Base-by-base conservation (phyloP, 2,113 vertebrate genomes). In the Typhlomys cinereus region DNA sequence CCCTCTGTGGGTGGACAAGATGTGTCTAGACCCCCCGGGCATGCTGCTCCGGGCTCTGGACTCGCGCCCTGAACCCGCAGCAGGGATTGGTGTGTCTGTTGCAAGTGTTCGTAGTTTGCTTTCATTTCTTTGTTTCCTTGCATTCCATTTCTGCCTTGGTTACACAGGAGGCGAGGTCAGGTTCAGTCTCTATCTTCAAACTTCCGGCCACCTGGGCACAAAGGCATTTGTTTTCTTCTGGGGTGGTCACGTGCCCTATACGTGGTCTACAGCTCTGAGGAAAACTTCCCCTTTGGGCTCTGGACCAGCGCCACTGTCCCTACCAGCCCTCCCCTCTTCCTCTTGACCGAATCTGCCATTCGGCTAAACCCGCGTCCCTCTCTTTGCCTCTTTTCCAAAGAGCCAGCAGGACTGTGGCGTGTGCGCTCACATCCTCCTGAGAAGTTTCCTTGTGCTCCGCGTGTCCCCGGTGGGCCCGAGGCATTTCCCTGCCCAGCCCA, bases 91-190 rank as follows among this genome's bases (percentile, higher is more conserved):
- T 90, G 78, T 59, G 66, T 57, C 89, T 90, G 34, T 94, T 88
- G 54, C 41, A 70, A 52, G 31, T 96, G 88, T 88, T 91, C 59
- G 17, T 89, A 76, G 71, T 94, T 85, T 62, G 34, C 85, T 91
- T 85, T 69, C n/a, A 29, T 79, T 85, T 48, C 10, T 6, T 85
- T 94, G 84, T 52, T 93, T 76, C n/a, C 79, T 94, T 90, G 46
- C 90, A 17, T 90, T 97, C 89, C 95, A 94, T 93, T 79, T 94
- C 88, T 94, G 92, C 93, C 88, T 95, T 88, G 52, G 92, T 88
- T 96, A 69, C 90, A 0, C 5, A 92, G 95, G 20, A 73, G 66
- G 71, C 39, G 31, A 71, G 52, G 34, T 92, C 92, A 66, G 6
- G 76, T 81, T 64, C 44, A 34, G 61, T 46, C 62, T 86, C 79